phyloP scores from a whole-genome alignment of 2,113 vertebrate species.

The Sarotherodon lohbergeri region DNA sequence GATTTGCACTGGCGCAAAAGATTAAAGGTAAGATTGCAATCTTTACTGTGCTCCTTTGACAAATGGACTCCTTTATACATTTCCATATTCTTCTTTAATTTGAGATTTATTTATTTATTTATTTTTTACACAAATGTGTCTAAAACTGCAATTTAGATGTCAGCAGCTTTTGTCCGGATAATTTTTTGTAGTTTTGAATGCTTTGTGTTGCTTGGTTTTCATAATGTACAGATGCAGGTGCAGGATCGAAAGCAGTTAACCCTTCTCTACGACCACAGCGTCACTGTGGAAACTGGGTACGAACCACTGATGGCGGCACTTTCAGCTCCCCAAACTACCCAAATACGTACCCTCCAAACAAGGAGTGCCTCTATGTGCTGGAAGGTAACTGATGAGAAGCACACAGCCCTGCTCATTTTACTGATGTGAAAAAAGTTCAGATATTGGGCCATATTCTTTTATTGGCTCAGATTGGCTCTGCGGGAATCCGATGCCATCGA shows the following conservation, averaged over 20 bases:
- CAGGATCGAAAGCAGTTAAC: slow-evolving; percentile 74
- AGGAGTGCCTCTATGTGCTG: slow-evolving; percentile 92
- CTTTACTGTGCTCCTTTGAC: not conserved
- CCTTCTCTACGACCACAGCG: slow-evolving; percentile 61
- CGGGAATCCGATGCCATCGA: not conserved
- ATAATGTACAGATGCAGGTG: slow-evolving; percentile 49
- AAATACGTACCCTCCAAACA: slow-evolving; percentile 88
- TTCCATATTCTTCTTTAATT: not conserved
- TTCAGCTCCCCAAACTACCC: slow-evolving; percentile 95
- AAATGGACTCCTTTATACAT: not conserved
- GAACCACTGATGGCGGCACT: slow-evolving; percentile 86
- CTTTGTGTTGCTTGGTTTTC: not conserved
- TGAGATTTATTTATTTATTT: not conserved
- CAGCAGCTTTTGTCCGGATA: not conserved
- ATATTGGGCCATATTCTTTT: not conserved
- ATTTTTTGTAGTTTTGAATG: not conserved
- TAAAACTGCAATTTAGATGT: not conserved
- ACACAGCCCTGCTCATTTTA: not conserved
- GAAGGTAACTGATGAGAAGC: slow-evolving; percentile 80
- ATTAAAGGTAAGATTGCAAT: slow-evolving; percentile 78
- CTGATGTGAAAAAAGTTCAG: not conserved
- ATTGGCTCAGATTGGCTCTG: not conserved
- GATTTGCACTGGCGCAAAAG: slow-evolving; percentile 86
- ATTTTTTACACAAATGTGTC: not conserved
- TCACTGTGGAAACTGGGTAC: slow-evolving; percentile 87